Evolutionary conservation across 2,797 vertebrate genomes (phyloP).

Genomic region (Spinibarbus caldwelli): DNA sequence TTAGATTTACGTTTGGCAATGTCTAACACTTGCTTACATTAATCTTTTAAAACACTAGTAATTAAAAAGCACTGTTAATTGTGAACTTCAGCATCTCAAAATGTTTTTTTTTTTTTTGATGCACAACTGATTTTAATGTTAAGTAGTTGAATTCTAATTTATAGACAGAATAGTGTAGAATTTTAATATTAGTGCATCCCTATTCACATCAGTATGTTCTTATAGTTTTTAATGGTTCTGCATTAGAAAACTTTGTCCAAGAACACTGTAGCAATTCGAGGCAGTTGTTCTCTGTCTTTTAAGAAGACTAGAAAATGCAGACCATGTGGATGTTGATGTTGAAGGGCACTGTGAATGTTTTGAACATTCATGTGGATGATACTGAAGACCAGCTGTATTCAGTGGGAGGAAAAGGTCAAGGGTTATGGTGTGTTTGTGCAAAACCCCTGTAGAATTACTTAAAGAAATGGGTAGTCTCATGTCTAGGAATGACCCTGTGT

Average conservation of each 20-base stretch:
- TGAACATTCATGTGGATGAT: not conserved
- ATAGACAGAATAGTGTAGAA: not conserved
- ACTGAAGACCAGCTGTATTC: conserved; percentile 8
- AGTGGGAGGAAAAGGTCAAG: conserved; percentile 21
- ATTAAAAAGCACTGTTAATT: not conserved
- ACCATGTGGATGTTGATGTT: not conserved
- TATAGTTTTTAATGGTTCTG: not conserved
- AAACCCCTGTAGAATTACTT: conserved; percentile 8
- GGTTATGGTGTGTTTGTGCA: conserved; percentile 12
- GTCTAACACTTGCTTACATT: not conserved
- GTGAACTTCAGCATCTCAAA: not conserved
- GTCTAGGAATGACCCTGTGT: conserved; percentile 13
- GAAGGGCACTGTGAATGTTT: not conserved
- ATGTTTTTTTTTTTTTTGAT: not conserved
- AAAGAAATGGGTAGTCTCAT: conserved; percentile 2
- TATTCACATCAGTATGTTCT: not conserved
- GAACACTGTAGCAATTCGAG: not conserved
- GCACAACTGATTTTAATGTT: not conserved
- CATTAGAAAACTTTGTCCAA: not conserved
- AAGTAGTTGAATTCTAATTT: not conserved
- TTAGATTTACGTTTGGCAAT: not conserved
- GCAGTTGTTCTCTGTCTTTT: not conserved
- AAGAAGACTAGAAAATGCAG: not conserved
- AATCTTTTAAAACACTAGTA: not conserved
- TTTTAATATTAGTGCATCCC: not conserved